A percentile compares a stretch with the other conserved stretches of the same genome.
Conservation (phyloP, 2,888 invertebrate genomes). For the Drosophila stalkeri region DNA sequence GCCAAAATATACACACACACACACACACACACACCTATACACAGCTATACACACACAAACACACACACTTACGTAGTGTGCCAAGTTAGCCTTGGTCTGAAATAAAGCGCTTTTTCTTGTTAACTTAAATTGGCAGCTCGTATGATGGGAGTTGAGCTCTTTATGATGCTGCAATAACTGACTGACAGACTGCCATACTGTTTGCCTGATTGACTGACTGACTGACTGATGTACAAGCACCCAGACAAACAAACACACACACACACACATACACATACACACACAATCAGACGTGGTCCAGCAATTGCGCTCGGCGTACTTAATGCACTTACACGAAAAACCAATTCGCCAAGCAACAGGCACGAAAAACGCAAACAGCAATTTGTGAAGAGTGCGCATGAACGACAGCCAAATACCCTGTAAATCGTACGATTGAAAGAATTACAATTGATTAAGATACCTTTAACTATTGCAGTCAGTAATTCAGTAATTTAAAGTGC, state of each 20-base stretch:
- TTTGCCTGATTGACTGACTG: constrained; percentile 22
- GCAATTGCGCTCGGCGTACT: constrained; percentile 45
- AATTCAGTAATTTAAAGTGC: too few relatives aligned
- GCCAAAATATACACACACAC: background rate
- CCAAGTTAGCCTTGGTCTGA: constrained; percentile 13
- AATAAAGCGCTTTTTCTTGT: constrained; percentile 72
- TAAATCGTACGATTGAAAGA: background rate
- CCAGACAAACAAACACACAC: background rate
- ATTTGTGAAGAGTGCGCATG: background rate
- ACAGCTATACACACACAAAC: constrained; percentile 5
- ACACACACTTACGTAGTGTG: constrained; percentile 1
- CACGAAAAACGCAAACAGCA: background rate
- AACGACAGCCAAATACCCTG: constrained; percentile 2
- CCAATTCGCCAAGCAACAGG: constrained; percentile 58
- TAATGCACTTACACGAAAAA: constrained; percentile 77
- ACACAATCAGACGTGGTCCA: constrained; percentile 20
- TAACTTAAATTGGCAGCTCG: constrained; percentile 40
- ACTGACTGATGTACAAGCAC: constrained; percentile 9
- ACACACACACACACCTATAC: background rate
- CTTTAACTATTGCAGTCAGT: background rate
- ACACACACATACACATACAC: constrained; percentile 15
- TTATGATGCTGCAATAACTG: constrained; percentile 67
- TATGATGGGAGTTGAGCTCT: constrained; percentile 52
- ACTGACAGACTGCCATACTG: constrained; percentile 38
- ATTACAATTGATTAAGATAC: too few relatives aligned